Conservation (phyloP, 2,113 vertebrate species). For the Henicopernis longicauda region DNA sequence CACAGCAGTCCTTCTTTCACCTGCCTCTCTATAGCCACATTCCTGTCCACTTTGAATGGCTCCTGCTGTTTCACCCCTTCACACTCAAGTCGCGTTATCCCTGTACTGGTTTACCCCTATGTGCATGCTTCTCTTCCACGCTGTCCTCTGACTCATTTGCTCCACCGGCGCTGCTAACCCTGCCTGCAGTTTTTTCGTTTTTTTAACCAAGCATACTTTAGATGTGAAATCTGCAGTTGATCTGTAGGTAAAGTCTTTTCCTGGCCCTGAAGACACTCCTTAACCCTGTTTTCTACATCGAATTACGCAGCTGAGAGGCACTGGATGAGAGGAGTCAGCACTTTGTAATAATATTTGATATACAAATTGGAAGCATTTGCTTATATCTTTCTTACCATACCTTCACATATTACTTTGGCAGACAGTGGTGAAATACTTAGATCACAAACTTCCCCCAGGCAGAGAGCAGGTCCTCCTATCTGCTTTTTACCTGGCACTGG, state of each 20-base stretch:
- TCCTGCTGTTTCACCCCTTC: neutral
- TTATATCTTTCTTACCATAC: constrained; percentile 16
- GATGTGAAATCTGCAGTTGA: neutral
- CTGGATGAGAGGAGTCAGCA: constrained; percentile 38
- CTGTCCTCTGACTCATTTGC: neutral
- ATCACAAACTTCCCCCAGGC: constrained; percentile 16
- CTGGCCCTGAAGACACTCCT: constrained; percentile 8
- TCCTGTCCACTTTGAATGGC: neutral
- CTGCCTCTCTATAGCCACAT: neutral
- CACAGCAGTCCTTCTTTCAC: neutral
- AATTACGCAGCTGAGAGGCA: neutral
- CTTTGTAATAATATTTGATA: constrained; percentile 23
- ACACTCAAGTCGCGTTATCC: neutral
- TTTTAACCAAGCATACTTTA: neutral
- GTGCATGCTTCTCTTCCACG: neutral
- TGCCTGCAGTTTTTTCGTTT: neutral
- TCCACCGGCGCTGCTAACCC: neutral
- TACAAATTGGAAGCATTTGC: constrained; percentile 51
- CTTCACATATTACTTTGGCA: constrained; percentile 46
- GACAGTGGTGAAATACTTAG: constrained; percentile 20
- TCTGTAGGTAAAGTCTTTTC: neutral
- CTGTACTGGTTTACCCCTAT: neutral
- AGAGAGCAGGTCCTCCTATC: neutral
- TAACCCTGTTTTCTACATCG: neutral
- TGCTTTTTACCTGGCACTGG: neutral